A percentile compares a stretch with the other conserved stretches of the same genome.
These are phyloP conservation scores for Noctua janthina DNA, from an alignment of 2,888 invertebrate genomes.

Conservation along the genomic window DNA sequence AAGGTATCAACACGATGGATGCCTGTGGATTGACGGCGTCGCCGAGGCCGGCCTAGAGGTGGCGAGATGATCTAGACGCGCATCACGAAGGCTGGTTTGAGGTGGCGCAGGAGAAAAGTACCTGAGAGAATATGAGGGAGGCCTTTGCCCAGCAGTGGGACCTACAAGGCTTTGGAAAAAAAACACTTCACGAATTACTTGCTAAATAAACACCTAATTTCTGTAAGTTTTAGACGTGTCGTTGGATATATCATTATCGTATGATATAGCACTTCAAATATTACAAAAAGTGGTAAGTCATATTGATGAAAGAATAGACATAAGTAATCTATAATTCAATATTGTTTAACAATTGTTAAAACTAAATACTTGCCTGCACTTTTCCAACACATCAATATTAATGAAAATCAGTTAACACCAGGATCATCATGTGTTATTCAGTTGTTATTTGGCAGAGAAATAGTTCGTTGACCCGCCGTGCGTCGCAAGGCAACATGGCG, in stretches of 20 bases:
- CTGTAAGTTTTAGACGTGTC: neutral
- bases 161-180: neutral
- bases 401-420: constrained; percentile 39
- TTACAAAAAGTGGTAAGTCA: neutral
- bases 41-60: too few relatives aligned
- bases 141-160: too few relatives aligned
- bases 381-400: constrained; percentile 14
- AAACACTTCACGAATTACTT: neutral
- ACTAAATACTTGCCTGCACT: neutral
- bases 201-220: neutral
- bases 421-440: constrained; percentile 48
- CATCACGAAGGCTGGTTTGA: too few relatives aligned
- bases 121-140: too few relatives aligned
- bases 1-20: too few relatives aligned
- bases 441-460: constrained; percentile 57
- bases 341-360: neutral
- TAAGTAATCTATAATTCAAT: neutral
- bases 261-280: neutral
- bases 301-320: neutral
- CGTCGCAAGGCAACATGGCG: constrained; percentile 54
- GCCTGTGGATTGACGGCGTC: too few relatives aligned
- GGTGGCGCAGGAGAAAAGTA: too few relatives aligned
- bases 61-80: too few relatives aligned
- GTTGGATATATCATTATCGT: neutral
- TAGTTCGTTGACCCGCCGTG: constrained; percentile 45